These are phyloP conservation scores for Nomada fabriciana DNA, from an alignment of 2,888 invertebrate species.

Conservation along the genomic window DNA sequence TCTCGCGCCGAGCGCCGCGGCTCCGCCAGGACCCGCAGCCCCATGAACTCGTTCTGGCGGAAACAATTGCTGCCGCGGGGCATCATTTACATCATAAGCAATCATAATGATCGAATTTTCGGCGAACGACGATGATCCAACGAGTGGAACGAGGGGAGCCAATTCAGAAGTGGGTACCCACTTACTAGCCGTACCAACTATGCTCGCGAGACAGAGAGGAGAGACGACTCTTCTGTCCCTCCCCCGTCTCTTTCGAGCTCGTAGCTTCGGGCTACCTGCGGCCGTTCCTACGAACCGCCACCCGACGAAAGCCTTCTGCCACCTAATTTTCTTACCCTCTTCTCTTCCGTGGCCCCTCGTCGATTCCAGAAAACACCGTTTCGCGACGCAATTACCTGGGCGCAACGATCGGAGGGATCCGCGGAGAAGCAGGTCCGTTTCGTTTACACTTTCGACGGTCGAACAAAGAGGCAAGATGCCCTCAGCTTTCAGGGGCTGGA, in stretches of 20 bases:
- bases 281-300: slow-evolving; percentile 79
- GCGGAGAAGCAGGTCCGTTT: too few relatives aligned
- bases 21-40: slow-evolving; percentile 65
- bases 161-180: slow-evolving; percentile 84
- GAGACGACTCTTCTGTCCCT: slow-evolving; percentile 69
- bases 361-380: slow-evolving; percentile 25
- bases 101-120: slow-evolving; percentile 85
- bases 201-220: slow-evolving; percentile 54
- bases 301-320: slow-evolving; percentile 55
- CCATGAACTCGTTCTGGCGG: slow-evolving; percentile 79
- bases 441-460: neutral
- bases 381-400: neutral
- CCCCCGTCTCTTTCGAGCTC: slow-evolving; percentile 72
- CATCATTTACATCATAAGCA: slow-evolving; percentile 87
- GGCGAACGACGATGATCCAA: slow-evolving; percentile 84
- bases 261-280: slow-evolving; percentile 80
- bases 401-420: neutral
- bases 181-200: slow-evolving; percentile 79
- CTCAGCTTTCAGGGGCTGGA: neutral
- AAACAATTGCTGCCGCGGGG: slow-evolving; percentile 85
- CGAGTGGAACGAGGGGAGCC: slow-evolving; percentile 84
- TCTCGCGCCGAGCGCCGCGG: slow-evolving; percentile 12
- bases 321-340: neutral
- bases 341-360: neutral
- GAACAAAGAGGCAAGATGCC: neutral